phyloP scores from a whole-genome alignment of 53 echinoderm and acorn worm species.

The Patiria pectinifera region DNA sequence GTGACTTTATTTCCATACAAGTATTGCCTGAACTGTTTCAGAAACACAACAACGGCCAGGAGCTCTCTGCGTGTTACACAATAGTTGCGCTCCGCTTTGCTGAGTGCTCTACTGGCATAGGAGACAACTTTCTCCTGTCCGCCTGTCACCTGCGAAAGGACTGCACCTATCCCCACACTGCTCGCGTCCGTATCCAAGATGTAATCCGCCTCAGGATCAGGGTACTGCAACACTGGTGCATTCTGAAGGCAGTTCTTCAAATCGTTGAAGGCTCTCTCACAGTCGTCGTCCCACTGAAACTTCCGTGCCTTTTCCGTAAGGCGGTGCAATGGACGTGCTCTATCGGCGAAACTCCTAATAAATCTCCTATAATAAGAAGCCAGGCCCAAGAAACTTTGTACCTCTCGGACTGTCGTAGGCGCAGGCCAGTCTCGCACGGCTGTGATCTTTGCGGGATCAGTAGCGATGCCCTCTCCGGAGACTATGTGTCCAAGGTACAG shows the following conservation, averaged over 20 bases:
- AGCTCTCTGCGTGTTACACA: too few relatives aligned
- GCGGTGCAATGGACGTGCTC: background rate
- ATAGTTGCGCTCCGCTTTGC: too few relatives aligned
- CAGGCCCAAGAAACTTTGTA: background rate
- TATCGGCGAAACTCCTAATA: background rate
- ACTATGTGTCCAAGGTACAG: background rate
- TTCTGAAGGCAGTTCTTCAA: background rate
- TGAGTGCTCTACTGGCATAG: too few relatives aligned
- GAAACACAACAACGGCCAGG: too few relatives aligned
- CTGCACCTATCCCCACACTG: too few relatives aligned
- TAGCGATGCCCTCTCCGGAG: background rate
- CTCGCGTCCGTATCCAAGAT: too few relatives aligned
- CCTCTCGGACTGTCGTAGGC: background rate
- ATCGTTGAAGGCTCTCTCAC: background rate
- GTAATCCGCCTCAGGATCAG: too few relatives aligned
- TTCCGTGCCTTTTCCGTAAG: background rate
- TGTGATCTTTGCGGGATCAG: background rate
- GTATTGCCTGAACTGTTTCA: too few relatives aligned
- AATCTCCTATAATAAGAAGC: background rate
- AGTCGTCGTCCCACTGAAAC: constrained; percentile 3
- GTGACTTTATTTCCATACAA: too few relatives aligned
- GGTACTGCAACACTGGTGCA: too few relatives aligned
- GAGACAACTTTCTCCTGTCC: too few relatives aligned
- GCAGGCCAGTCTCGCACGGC: background rate
- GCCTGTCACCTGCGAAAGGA: too few relatives aligned